Percentiles rank a stretch among this genome's conserved stretches.
Evolutionary conservation across 2,113 vertebrate genomes (phyloP).

Genomic region (Sander lucioperca): DNA sequence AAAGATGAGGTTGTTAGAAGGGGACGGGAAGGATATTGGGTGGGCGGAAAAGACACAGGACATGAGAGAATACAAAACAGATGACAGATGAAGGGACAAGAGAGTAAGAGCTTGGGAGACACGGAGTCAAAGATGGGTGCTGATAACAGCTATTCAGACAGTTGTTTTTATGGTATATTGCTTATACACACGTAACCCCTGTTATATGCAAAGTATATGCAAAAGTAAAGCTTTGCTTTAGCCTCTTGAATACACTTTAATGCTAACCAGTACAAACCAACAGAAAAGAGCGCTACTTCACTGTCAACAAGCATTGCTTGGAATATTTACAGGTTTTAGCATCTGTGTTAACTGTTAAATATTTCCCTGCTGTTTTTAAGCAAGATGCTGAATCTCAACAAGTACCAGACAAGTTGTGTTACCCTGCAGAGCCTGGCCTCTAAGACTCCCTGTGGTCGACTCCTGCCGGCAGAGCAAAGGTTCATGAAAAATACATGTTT

Average conservation of each 20-base stretch:
- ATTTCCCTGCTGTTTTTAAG: background rate
- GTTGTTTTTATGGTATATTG: background rate
- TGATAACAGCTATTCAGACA: slow-evolving; percentile 13
- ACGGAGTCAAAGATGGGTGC: background rate
- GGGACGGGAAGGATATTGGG: background rate
- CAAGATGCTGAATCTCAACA: background rate
- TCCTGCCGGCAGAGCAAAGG: background rate
- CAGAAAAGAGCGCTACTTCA: background rate
- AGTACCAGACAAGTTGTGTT: background rate
- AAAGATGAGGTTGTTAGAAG: slow-evolving; percentile 6
- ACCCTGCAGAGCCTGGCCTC: slow-evolving; percentile 12
- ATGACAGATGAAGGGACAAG: slow-evolving; percentile 22
- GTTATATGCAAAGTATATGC: background rate
- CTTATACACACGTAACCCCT: background rate
- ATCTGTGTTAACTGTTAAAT: background rate
- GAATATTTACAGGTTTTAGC: background rate
- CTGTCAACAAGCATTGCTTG: background rate
- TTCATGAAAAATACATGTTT: slow-evolving; percentile 5
- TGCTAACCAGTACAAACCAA: background rate
- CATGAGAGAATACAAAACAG: slow-evolving; percentile 24
- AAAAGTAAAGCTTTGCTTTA: background rate
- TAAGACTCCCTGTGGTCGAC: background rate
- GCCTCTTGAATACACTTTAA: background rate
- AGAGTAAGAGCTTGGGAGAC: slow-evolving; percentile 22
- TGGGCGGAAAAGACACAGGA: slow-evolving; percentile 42